A percentile compares a stretch with the other conserved stretches of the same genome.
Evolutionary conservation across 2,797 vertebrate species (phyloP).

Genomic region (Acropternis orthonyx): DNA sequence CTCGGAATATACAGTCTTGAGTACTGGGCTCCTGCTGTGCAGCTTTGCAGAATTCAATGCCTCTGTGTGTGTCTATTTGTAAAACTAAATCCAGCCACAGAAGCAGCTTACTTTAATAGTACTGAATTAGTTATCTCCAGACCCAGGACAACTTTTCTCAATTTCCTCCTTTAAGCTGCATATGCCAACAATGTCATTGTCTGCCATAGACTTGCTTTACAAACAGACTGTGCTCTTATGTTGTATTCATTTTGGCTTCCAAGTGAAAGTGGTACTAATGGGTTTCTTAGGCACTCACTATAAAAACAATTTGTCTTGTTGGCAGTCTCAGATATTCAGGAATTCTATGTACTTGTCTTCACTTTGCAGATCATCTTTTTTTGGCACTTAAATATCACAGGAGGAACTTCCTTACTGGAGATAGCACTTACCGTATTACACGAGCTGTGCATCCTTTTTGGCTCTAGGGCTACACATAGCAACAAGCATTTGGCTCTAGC

Average conservation of each 20-base stretch:
- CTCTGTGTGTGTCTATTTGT: neutral
- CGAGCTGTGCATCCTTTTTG: conserved; percentile 8
- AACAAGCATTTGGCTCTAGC: neutral
- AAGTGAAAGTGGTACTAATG: conserved; percentile 58
- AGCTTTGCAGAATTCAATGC: neutral
- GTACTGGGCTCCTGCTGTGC: neutral
- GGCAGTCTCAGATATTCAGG: conserved; percentile 49
- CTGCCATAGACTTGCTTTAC: neutral
- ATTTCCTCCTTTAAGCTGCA: neutral
- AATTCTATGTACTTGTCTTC: conserved; percentile 52
- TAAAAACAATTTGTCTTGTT: conserved; percentile 62
- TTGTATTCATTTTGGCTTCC: conserved; percentile 25
- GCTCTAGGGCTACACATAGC: neutral
- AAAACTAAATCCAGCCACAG: neutral
- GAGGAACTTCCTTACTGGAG: conserved; percentile 47
- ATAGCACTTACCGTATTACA: conserved; percentile 12
- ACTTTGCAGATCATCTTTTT: conserved; percentile 58
- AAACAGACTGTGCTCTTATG: neutral
- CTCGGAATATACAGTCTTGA: neutral
- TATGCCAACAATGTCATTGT: neutral
- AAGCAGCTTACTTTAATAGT: neutral
- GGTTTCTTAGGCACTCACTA: conserved; percentile 43
- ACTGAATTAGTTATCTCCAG: conserved; percentile 3
- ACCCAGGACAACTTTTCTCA: conserved; percentile 1
- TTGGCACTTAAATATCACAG: conserved; percentile 49